A percentile compares a stretch with the other conserved stretches of the same genome.
Conservation (phyloP, 2,797 vertebrate genomes). For the Chloroceryle amazona region DNA sequence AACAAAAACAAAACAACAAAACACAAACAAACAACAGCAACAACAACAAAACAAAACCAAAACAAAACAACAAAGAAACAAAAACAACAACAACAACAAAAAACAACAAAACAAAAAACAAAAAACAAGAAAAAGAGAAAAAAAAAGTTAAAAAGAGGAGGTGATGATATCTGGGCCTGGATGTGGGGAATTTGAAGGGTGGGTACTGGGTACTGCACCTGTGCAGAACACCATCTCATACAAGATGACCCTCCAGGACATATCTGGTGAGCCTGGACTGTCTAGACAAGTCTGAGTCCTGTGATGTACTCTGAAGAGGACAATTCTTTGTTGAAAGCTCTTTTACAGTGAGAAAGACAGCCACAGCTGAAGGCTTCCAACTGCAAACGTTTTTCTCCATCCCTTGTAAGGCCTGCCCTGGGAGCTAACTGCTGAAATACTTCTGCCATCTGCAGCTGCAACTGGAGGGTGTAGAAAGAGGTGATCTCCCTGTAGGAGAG, state of each 20-base stretch:
- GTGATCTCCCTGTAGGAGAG: neutral
- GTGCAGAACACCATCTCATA: neutral
- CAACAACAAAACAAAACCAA: neutral
- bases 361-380: neutral
- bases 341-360: neutral
- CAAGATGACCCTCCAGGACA: neutral
- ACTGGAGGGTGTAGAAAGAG: neutral
- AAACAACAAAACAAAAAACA: neutral
- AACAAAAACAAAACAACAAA: neutral
- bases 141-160: neutral
- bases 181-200: neutral
- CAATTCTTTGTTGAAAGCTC: neutral
- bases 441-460: neutral
- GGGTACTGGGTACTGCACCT: neutral
- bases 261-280: neutral
- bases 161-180: neutral
- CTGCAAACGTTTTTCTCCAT: neutral
- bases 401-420: neutral
- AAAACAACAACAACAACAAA: neutral
- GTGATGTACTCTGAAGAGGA: neutral
- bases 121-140: neutral
- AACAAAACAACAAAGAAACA: neutral
- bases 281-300: rapidly evolving
- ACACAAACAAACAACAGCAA: neutral
- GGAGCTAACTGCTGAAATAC: neutral